Base-by-base conservation (phyloP, 37 sponge, comb jelly and placozoan species). In the Theonella swinhoei region DNA sequence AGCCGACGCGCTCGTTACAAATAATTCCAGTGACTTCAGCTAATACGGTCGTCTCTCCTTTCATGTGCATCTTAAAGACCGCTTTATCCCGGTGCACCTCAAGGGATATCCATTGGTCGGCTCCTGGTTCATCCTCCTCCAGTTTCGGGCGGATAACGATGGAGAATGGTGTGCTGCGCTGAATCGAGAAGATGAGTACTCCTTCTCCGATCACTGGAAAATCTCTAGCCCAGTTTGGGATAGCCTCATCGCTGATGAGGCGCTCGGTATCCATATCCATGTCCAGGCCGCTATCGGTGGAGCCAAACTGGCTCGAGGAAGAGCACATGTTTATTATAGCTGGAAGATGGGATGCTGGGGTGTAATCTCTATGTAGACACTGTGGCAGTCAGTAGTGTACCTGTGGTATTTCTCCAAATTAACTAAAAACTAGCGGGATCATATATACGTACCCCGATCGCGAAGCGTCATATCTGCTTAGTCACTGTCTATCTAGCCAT, bases 141-240 rank as follows among this genome's bases (percentile, higher is more conserved):
- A 43, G 0, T 7, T 66, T 68, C 0, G 79, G 79, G 11, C 79
- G 75, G 22, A 90, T 60, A 5, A 76, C 78, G 19, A 90, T 85
- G 42, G 29, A 38, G 41, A 90, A 90, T n/a, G 47, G 63, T 0
- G 77, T 75, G 39, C 39, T 30, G 0, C 91, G 42, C 33, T 36
- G 36, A 1, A 81, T 61, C 11, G 42, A 61, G 82, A 81, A 85
- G 37, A 75, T 76, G 26, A 85, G 39, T 58, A 39, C 68, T 42
- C 88, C 82, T 28, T 80, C 74, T 1, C 88, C 77, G 0, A 88
- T 38, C 14, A 88, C 83, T 9, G 89, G 80, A 61, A 83, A 83
- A 14, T 47, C 54, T 7, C 54, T 7, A 47, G 54, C 14, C 54
- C 54, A 47, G 54, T 47, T 47, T 47, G 54, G 54, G 7, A 14